Evolutionary conservation across 1,140 invertebrate genomes (phyloP).

Genomic region (Acyrthosiphon pisum): DNA sequence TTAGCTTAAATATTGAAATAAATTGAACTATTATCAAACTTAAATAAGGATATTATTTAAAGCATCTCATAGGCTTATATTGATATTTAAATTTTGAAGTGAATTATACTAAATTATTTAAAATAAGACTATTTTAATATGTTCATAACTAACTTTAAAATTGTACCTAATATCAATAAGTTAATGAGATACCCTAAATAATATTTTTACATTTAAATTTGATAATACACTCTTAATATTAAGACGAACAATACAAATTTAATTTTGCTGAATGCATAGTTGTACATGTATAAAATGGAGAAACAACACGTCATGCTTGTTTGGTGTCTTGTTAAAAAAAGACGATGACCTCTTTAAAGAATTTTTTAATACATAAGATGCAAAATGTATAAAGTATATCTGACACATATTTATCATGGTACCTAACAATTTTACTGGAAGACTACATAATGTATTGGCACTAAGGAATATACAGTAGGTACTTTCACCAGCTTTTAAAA

Average conservation of each 20-base stretch:
- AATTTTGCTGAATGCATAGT: neutral
- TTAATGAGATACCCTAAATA: neutral
- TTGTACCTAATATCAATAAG: neutral
- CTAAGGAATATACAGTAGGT: no score
- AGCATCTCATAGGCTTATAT: no score
- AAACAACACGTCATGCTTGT: neutral
- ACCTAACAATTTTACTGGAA: neutral
- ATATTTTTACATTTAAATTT: neutral
- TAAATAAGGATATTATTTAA: neutral
- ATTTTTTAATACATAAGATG: neutral
- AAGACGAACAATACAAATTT: neutral
- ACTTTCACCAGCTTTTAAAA: neutral
- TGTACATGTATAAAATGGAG: neutral
- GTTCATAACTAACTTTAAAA: neutral
- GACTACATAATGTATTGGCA: no score
- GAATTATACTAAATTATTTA: no score
- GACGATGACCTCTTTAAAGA: neutral
- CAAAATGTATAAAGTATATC: neutral
- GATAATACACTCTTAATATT: neutral
- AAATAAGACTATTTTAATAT: neutral
- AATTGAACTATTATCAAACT: no score
- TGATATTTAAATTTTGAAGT: neutral
- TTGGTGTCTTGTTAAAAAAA: neutral
- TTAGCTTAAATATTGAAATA: neutral
- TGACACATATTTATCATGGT: neutral